These are phyloP conservation scores for Aporophyla lueneburgensis DNA, from an alignment of 2,888 invertebrate genomes.

Conservation along the genomic window DNA sequence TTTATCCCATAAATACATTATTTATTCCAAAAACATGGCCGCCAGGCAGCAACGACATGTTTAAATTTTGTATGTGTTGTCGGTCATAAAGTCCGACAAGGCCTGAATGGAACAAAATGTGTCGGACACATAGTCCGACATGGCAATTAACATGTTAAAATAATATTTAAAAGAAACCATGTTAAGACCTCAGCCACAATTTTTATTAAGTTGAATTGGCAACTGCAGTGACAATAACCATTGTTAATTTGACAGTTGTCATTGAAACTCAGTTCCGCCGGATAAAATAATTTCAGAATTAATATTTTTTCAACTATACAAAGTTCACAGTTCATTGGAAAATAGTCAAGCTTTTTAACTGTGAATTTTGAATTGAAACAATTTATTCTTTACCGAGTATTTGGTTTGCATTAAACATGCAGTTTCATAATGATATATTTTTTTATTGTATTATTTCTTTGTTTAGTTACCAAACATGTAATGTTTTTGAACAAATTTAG, in stretches of 20 bases:
- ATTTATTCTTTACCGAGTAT: background rate
- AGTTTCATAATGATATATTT: background rate
- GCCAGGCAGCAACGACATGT: no score
- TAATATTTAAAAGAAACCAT: background rate
- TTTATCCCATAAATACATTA: no score
- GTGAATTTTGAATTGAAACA: background rate
- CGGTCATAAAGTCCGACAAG: no score
- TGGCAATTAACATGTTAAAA: no score
- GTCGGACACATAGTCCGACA: no score
- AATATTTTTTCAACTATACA: background rate
- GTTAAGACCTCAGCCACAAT: background rate
- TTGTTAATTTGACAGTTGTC: background rate
- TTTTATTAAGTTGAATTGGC: background rate
- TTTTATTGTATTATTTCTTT: no score
- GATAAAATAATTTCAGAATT: background rate
- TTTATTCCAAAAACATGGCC: no score
- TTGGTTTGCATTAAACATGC: background rate
- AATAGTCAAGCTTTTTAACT: background rate
- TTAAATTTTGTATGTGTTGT: no score
- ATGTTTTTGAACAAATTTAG: no score
- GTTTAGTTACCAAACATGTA: background rate
- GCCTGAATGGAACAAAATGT: no score
- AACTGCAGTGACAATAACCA: background rate
- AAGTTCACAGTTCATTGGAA: slow-evolving; percentile 1
- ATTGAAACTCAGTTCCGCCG: background rate